These are phyloP conservation scores for Athetis lepigone DNA, from an alignment of 2,888 invertebrate genomes.

Conservation along the genomic window DNA sequence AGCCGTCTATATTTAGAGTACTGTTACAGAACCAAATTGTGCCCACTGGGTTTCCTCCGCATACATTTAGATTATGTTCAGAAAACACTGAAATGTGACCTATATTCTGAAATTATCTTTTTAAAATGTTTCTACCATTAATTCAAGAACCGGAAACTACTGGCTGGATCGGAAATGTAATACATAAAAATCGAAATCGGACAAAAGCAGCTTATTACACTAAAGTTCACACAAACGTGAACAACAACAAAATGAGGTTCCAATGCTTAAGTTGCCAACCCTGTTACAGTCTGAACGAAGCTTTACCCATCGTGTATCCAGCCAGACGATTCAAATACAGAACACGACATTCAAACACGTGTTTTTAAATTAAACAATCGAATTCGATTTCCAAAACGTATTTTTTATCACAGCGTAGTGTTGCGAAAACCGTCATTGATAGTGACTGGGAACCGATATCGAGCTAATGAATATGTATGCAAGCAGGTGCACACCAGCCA, in stretches of 20 bases:
- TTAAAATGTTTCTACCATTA: constrained; percentile 28
- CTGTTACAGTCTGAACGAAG: constrained; percentile 44
- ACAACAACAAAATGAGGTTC: constrained; percentile 15
- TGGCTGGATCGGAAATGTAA: background rate
- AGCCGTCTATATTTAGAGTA: constrained; percentile 61
- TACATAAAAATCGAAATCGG: background rate
- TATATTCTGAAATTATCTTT: constrained; percentile 27
- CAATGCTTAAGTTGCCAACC: constrained; percentile 31
- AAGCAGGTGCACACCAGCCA: constrained; percentile 82
- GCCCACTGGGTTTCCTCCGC: constrained; percentile 53
- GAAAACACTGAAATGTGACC: constrained; percentile 29
- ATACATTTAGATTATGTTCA: constrained; percentile 44
- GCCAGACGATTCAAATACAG: constrained; percentile 58
- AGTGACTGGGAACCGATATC: constrained; percentile 82
- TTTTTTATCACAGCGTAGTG: constrained; percentile 63
- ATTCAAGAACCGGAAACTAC: constrained; percentile 22
- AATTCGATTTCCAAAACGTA: constrained; percentile 63
- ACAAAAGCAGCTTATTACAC: background rate
- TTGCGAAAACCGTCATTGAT: constrained; percentile 84
- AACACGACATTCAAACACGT: constrained; percentile 56
- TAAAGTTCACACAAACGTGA: constrained; percentile 17
- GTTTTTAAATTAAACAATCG: constrained; percentile 59
- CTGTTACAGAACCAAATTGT: constrained; percentile 55
- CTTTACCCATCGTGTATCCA: constrained; percentile 51
- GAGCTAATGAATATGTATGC: constrained; percentile 88